Base-by-base conservation (phyloP, 2,113 vertebrate genomes). In the Petromus typicus region DNA sequence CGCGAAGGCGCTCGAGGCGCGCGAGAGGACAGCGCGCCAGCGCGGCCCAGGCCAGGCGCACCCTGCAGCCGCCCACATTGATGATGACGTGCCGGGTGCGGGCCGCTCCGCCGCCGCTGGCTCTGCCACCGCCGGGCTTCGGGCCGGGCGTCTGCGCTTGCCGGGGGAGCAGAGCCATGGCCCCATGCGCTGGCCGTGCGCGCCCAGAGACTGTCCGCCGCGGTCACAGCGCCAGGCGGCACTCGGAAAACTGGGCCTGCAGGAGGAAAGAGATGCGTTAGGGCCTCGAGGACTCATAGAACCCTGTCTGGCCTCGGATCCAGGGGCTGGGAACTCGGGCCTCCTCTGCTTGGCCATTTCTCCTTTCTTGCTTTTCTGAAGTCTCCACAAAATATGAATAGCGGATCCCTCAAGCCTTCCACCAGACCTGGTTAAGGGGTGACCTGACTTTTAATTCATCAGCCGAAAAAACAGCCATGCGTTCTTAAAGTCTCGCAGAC, bases 41-140 rank as follows among this genome's bases (percentile, higher is more conserved):
- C 1, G 99, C 99, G 61, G 99, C 99, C 99, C 99, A 99, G 16
- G 99, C 99, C 97, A 99, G 99, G 96, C 98, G 98, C 98, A 99
- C 99, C 87, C 99, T 98, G 97, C 99, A 99, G 27, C 99, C 99
- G 10, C 99, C 99, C 43, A 99, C 99, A 0, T 99, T 99, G 98
- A 99, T 99, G 82, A 99, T 99, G 97, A 99, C 99, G 9, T 98
- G 98, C 9, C 98, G 95, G 9, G 99, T 95, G 11, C 93, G 98
- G 94, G 98, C 98, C 80, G 97, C 98, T 75, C 91, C 95, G 90
- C 0, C 37, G 2, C 66, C 30, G 11, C n/a, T 5, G 1, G 98
- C 20, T 11, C 59, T 12, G 63, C 69, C 27, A 97, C 98, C 32
- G 2, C 81, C 40, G 5, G 43, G 76, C 56, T 63, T 66, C 27